Evolutionary conservation across 35 echinoderm and acorn worm genomes (phyloP), one percentile per base, ranked within the genome.

Genomic region (Apostichopus californicus): DNA sequence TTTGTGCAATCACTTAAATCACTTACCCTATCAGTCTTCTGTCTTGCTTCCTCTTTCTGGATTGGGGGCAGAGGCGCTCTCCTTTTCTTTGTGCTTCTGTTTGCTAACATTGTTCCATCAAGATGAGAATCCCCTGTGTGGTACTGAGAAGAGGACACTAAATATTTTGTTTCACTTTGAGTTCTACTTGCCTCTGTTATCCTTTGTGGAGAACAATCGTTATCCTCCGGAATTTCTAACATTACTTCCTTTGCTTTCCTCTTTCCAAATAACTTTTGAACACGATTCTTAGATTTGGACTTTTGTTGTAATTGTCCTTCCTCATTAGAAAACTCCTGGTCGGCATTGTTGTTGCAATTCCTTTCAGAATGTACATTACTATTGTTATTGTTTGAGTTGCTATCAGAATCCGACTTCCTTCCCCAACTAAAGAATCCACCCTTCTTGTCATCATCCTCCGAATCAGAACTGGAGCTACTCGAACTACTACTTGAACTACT

Each of bases 371-470:
- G 65, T 94, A 78, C 57, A 81, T 95, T 94, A 80, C 93, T 94
- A 79, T 97, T 97, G 81, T 94, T 97, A 82, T 97, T 97, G 56
- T 97, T 97, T 82, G 93, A 94, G 89, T 97, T 97, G 57, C 91
- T 92, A 93, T 97, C 95, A 57, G 95, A 97, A 72, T 96, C 95
- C 70, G 93, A 94, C 56, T 78, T 86, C 61, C 83, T 90, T 55
- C 72, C 92, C 54, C 92, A 93, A 77, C 93, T 83, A 86, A 96
- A 93, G 79, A 77, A 91, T 78, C 86, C 86, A 72, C 89, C 89
- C 56, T 91, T 91, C 89, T 92, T 87, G 17, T 95, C 90, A 84
- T 94, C 93, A 87, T 93, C 90, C 65, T 90, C 89, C 17, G 93
- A 94, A 10, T 93, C 94, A n/a, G 92, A 94, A 84, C 79, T 86